A percentile compares a stretch with the other conserved stretches of the same genome.
Evolutionary conservation across 2,888 invertebrate species (phyloP).

Genomic region (Brachynemurus nebulosus): DNA sequence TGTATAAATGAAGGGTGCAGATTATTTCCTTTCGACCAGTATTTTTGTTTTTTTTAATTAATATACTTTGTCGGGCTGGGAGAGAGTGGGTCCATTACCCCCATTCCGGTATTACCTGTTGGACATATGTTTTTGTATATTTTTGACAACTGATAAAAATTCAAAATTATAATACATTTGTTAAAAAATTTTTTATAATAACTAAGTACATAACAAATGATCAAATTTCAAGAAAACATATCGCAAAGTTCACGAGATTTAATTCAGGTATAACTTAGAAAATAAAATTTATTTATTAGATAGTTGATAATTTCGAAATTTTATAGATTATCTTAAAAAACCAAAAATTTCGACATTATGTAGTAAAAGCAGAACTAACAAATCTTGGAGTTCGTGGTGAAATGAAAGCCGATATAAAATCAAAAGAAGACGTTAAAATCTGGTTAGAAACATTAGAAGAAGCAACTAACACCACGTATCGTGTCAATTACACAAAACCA

Average conservation of each 20-base stretch:
- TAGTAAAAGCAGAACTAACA: neutral
- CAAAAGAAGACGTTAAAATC: constrained; percentile 4
- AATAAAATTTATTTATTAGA: neutral
- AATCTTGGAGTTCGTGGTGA: neutral
- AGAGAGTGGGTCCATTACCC: too few relatives aligned
- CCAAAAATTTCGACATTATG: constrained; percentile 1
- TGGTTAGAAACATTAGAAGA: neutral
- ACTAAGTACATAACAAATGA: neutral
- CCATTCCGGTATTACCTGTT: too few relatives aligned
- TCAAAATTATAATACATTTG: neutral
- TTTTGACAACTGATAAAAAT: neutral
- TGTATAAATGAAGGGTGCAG: too few relatives aligned
- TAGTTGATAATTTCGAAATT: neutral
- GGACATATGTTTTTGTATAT: neutral
- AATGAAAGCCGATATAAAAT: constrained; percentile 4
- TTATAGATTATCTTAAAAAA: constrained; percentile 2
- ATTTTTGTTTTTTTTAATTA: too few relatives aligned
- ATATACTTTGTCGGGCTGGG: too few relatives aligned
- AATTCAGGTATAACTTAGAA: neutral
- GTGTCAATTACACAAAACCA: constrained; percentile 4
- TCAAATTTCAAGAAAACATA: neutral
- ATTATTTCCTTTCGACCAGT: too few relatives aligned
- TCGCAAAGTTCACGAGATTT: neutral
- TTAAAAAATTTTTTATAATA: neutral
- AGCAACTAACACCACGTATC: constrained; percentile 3